phyloP scores from a whole-genome alignment of 2,888 invertebrate genomes.

The Bimastos eiseni region DNA sequence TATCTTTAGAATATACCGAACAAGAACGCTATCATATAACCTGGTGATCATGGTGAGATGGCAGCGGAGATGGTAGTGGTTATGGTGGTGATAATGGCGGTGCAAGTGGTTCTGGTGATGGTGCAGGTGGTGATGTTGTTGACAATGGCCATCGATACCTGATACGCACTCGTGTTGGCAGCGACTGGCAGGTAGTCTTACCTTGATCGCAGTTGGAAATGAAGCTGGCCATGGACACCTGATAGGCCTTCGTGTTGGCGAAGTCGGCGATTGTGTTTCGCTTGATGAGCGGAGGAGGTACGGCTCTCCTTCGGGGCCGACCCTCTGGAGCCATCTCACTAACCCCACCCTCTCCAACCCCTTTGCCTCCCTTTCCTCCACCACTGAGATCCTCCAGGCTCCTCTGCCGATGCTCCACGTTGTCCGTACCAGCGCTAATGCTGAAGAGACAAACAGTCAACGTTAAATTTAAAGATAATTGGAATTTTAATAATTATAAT shows the following conservation, averaged over 20 bases:
- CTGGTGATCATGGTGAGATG: constrained; percentile 25
- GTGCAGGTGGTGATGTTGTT: neutral
- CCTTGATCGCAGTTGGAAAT: constrained; percentile 38
- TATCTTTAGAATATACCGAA: neutral
- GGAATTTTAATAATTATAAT: no score
- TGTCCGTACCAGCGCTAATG: neutral
- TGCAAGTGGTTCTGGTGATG: neutral
- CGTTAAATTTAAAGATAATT: no score
- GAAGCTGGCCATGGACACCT: constrained; percentile 43
- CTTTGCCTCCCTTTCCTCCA: neutral
- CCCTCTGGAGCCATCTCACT: neutral
- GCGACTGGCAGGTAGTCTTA: neutral
- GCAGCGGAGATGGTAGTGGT: neutral
- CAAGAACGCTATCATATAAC: no score
- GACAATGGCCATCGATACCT: constrained; percentile 15
- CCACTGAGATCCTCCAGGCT: neutral
- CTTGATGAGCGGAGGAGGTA: constrained; percentile 50
- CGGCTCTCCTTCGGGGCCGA: neutral
- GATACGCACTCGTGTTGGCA: neutral
- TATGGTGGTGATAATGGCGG: neutral
- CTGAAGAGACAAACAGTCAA: neutral
- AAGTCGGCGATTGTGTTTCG: constrained; percentile 60
- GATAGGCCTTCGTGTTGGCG: constrained; percentile 49
- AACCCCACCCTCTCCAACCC: neutral
- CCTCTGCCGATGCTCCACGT: neutral